Conservation (phyloP, 2,797 vertebrate species). For the Mormyrus proboscirostris region DNA sequence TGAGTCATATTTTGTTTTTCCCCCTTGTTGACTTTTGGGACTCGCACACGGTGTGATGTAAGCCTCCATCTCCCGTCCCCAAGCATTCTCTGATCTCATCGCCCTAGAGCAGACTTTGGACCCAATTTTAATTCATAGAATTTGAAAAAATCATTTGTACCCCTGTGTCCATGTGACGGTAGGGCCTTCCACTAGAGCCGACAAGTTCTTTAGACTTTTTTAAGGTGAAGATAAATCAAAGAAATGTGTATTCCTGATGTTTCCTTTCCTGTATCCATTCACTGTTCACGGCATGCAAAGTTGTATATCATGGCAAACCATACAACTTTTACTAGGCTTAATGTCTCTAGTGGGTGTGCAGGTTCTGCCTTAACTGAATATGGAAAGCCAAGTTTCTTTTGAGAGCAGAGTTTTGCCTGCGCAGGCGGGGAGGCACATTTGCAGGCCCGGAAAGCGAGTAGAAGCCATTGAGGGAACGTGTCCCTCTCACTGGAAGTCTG, state of each 20-base stretch:
- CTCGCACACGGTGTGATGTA: not conserved
- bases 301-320: not conserved
- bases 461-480: not conserved
- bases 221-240: not conserved
- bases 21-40: not conserved
- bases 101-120: not conserved
- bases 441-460: not conserved
- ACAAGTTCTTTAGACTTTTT: not conserved
- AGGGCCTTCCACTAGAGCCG: too few relatives aligned
- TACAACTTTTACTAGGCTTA: not conserved
- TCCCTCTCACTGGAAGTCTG: constrained; percentile 13
- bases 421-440: not conserved
- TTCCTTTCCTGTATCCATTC: not conserved
- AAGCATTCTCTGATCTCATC: not conserved
- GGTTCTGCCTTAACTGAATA: not conserved
- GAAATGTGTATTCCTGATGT: not conserved
- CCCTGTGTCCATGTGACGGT: not conserved
- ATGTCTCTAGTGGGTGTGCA: not conserved
- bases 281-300: not conserved
- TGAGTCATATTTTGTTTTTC: not conserved
- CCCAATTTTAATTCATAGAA: not conserved
- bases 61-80: not conserved
- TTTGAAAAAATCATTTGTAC: not conserved
- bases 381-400: not conserved
- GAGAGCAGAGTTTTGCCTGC: not conserved